Conservation (phyloP, 2,888 invertebrate genomes). For the Drosophila ezoana region DNA sequence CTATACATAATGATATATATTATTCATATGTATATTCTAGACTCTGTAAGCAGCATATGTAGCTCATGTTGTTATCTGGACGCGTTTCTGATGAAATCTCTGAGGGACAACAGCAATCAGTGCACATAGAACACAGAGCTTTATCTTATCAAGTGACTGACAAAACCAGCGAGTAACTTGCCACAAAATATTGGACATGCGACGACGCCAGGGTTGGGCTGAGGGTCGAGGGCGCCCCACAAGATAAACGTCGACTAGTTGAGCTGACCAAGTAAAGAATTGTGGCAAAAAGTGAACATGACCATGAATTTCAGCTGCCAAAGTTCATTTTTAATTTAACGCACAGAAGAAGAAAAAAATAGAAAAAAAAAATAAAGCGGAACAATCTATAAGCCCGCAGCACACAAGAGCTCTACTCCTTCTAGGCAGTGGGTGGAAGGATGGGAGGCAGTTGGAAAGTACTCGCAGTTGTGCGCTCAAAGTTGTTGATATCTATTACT, state of each 20-base stretch:
- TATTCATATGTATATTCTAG: neutral
- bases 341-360: constrained; percentile 22
- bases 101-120: constrained; percentile 42
- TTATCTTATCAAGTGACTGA: constrained; percentile 70
- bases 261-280: constrained; percentile 45
- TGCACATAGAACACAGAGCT: constrained; percentile 36
- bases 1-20: neutral
- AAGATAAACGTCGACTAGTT: constrained; percentile 59
- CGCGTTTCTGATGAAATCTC: constrained; percentile 21
- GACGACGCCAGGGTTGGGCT: constrained; percentile 1
- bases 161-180: constrained; percentile 58
- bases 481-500: constrained; percentile 80
- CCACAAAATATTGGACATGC: constrained; percentile 33
- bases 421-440: neutral
- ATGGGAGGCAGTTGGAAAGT: neutral
- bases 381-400: constrained; percentile 61
- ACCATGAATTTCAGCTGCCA: constrained; percentile 76
- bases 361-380: constrained; percentile 21
- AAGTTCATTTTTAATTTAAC: constrained; percentile 77
- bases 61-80: constrained; percentile 20
- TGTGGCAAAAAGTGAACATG: constrained; percentile 73
- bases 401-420: constrained; percentile 22
- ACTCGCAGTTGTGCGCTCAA: constrained; percentile 41
- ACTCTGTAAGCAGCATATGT: neutral
- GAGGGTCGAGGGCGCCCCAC: neutral